Base-by-base conservation (phyloP, 2,113 vertebrate genomes). In the Nesospiza acunhae region DNA sequence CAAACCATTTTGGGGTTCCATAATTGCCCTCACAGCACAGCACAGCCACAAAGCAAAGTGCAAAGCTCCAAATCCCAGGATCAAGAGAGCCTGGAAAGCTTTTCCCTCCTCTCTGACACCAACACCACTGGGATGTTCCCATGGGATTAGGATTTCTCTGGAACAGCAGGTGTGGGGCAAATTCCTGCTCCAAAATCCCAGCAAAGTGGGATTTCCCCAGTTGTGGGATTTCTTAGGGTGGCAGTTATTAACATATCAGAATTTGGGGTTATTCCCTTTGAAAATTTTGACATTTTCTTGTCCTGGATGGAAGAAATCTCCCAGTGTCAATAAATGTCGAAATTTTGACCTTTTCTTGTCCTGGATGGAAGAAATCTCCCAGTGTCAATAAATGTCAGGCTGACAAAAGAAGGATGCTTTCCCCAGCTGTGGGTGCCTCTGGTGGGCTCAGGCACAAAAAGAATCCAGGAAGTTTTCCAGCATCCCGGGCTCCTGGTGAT, bases 381-480 rank as follows among this genome's bases (percentile, higher is more conserved):
- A 5, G 44, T n/a, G 60, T 93, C 87, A 44, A 75, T 87, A 85
- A 52, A 33, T 24, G 22, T 55, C 75, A 56, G 76, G 64, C 89
- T 44, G 77, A 74, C 88, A 78, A 84, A 95, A 91, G 85, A 90
- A 93, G 19, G 9, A 17, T 39, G 27, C 59, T 37, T 23, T 77
- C 20, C 9, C 37, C 67, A 58, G 37, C 55, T 8, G 3, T 26
- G 26, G 37, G 24, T 60, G 44, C 55, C 55, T 30, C 16, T 33
- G 33, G 4, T 14, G 7, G 1, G 1, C 18, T 60, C 0, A 0
- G 66, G 5, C 6, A 3, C 11, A 13, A 5, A 12, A 22, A 22
- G 26, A 33, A 50, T n/a, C 3, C 39, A 7, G 39, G 44, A 37
- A 5, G 16, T n/a, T 93, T 84, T 70, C 16, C 84, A 58, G 56